These are phyloP conservation scores for Chionomys nivalis DNA, from an alignment of 2,113 vertebrate species.

Conservation along the genomic window DNA sequence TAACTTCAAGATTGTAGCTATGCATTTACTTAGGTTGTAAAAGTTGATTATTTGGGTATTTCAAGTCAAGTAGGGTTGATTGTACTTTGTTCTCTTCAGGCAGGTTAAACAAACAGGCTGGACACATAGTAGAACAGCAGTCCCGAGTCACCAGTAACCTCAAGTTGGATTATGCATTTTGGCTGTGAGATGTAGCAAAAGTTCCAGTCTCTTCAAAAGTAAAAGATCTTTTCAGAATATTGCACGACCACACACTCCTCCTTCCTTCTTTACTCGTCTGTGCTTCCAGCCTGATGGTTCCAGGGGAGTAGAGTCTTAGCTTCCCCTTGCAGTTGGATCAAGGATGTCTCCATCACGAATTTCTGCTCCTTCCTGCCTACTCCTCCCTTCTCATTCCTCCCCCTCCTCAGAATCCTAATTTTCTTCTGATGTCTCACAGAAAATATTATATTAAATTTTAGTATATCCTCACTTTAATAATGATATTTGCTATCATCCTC, in stretches of 20 bases:
- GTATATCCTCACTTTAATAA: not conserved
- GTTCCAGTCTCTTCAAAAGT: not conserved
- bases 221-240: not conserved
- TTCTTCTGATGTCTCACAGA: not conserved
- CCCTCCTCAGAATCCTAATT: not conserved
- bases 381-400: not conserved
- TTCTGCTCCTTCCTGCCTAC: accelerated
- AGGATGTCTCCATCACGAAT: not conserved
- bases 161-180: not conserved
- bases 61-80: not conserved
- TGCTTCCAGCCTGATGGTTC: not conserved
- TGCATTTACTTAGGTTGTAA: not conserved
- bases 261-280: accelerated
- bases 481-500: not conserved
- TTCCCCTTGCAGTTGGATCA: too few species aligned
- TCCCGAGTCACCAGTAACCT: not conserved
- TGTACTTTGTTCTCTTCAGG: not conserved
- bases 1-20: not conserved
- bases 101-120: not conserved
- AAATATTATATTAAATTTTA: not conserved
- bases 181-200: not conserved
- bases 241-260: too few species aligned
- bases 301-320: not conserved
- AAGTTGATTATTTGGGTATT: not conserved
- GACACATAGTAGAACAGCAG: not conserved